Base-by-base conservation (phyloP, 2,888 invertebrate species). In the Syrphus vitripennis region DNA sequence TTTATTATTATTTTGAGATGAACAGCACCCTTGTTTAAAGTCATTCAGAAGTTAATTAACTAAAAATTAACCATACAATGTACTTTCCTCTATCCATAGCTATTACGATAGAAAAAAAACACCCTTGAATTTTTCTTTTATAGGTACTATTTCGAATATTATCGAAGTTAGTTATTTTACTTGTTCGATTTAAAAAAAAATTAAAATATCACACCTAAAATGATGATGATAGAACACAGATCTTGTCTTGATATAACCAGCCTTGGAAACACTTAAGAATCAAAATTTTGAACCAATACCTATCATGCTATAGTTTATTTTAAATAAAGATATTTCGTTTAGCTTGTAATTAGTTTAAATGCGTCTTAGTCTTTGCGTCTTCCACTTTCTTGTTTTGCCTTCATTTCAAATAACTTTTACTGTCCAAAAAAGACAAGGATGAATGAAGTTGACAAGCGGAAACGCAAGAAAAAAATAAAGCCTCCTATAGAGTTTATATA, bases 1-100 rank as follows among this genome's bases (percentile, higher is more conserved):
- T 76, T 69, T 57, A 45, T 76, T 59, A 67, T 57, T 63, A 63
- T 26, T 34, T 67, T 69, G 55, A 65, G 55, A 65, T 55, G 55
- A 63, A 50, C 34, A 50, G 61, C 61, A 45, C 21, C 50, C 74
- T 50, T 74, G 63, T 74, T 53, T 26, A 29, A 74, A 48, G 31
- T 37, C 26, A 53, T 37, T 59, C 55, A 57, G 9, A 63, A 74
- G 31, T 45, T 59, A 59, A 71, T 71, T 71, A 71, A 31, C 48
- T 71, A 59, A 19, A 45, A 71, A 48, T 63, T 63, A 63, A 21
- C 24, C 24, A 26, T 10, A 19, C 0, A 57, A 29, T 19, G 0
- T n/a, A 50, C 24, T 26, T 26, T 50, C 6, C 14, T 26, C 14
- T 24, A 19, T 45, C 7, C 6, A 3, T 40, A 40, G 40, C 40